phyloP scores from a whole-genome alignment of 2,113 vertebrate species.

The Ondatra zibethicus region DNA sequence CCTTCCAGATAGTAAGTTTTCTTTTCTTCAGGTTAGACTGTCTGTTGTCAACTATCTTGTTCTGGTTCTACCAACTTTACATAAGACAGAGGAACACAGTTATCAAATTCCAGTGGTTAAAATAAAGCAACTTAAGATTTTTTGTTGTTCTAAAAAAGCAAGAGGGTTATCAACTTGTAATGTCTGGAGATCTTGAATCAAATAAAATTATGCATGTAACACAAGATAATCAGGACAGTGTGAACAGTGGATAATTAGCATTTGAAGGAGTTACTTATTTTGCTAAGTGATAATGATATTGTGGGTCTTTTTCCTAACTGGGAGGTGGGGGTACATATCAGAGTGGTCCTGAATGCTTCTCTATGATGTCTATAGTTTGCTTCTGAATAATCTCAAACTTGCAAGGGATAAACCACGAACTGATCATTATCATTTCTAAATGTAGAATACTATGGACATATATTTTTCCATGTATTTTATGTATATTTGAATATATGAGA shows the following conservation, averaged over 20 bases:
- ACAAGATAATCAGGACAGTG: not conserved
- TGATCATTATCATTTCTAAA: not conserved
- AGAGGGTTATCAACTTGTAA: not conserved
- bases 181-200: conserved; percentile 6
- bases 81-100: not conserved
- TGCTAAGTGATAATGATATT: not conserved
- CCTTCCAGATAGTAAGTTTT: not conserved
- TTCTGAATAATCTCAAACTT: conserved; percentile 22
- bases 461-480: not conserved
- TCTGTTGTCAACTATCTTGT: not conserved
- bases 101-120: not conserved
- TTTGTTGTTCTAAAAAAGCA: not conserved
- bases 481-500: not conserved
- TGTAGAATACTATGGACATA: not conserved
- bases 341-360: not conserved
- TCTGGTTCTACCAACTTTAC: not conserved
- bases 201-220: not conserved
- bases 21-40: not conserved
- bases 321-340: not conserved
- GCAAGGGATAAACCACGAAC: not conserved
- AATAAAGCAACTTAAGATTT: not conserved
- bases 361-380: not conserved
- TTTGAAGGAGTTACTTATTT: conserved; percentile 2
- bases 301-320: not conserved
- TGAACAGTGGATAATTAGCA: not conserved